These are phyloP conservation scores for Anagrus nilaparvatae DNA, from an alignment of 1,140 invertebrate species.

Conservation along the genomic window DNA sequence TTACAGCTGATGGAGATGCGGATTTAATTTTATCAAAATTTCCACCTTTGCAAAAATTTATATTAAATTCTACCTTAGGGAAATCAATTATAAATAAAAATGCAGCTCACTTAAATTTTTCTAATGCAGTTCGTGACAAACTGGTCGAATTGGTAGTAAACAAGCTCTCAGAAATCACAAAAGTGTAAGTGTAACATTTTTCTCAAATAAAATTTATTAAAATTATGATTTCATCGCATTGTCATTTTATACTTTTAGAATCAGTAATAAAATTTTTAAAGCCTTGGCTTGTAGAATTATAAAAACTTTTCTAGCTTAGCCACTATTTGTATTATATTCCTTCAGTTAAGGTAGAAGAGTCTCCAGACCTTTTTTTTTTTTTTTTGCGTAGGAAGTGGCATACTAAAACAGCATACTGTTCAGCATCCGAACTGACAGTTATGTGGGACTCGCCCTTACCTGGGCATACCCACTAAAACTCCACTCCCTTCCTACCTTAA, in stretches of 20 bases:
- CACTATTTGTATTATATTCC: background rate
- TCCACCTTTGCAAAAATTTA: background rate
- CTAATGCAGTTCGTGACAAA: too few species aligned
- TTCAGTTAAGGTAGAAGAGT: too few species aligned
- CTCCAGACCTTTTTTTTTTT: too few species aligned
- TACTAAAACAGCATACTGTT: too few species aligned
- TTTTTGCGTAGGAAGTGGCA: too few species aligned
- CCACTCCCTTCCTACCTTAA: background rate
- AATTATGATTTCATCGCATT: background rate
- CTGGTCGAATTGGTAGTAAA: too few species aligned
- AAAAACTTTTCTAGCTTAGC: background rate
- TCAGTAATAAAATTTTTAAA: background rate
- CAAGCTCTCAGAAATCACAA: background rate
- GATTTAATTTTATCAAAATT: background rate
- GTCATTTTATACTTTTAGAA: background rate
- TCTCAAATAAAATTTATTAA: background rate
- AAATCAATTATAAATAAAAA: background rate
- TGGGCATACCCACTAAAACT: too few species aligned
- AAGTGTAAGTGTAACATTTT: background rate
- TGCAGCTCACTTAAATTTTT: too few species aligned
- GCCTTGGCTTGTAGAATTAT: background rate
- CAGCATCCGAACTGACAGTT: too few species aligned
- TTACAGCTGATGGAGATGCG: background rate
- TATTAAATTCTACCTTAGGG: background rate
- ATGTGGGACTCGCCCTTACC: too few species aligned